Conservation (phyloP, 2,888 invertebrate genomes). For the Tholera decimalis region DNA sequence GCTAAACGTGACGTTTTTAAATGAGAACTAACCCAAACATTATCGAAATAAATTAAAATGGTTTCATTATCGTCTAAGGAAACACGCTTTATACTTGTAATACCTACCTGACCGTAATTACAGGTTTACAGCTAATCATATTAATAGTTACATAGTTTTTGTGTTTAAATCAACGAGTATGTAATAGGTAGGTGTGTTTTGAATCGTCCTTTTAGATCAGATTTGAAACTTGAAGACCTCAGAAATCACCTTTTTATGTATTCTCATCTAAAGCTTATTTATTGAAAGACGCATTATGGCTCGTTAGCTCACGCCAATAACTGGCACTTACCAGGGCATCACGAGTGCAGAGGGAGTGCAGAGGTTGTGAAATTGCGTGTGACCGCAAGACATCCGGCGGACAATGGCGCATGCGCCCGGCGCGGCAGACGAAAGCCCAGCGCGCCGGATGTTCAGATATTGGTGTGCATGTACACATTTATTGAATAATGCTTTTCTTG, state of each 20-base stretch:
- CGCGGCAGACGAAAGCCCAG: constrained; percentile 79
- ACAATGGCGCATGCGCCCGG: constrained; percentile 81
- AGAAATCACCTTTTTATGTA: constrained; percentile 39
- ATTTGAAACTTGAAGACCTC: constrained; percentile 57
- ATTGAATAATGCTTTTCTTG: constrained; percentile 71
- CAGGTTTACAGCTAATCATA: constrained; percentile 62
- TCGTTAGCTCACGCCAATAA: constrained; percentile 61
- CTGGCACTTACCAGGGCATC: constrained; percentile 77
- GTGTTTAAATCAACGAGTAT: constrained; percentile 59
- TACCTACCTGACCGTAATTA: constrained; percentile 63
- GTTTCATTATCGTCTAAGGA: constrained; percentile 49
- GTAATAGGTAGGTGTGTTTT: constrained; percentile 63
- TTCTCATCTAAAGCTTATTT: constrained; percentile 19
- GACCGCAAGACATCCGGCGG: constrained; percentile 91
- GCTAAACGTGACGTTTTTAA: constrained; percentile 59
- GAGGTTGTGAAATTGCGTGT: constrained; percentile 90
- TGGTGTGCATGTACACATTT: constrained; percentile 79
- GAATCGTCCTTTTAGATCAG: constrained; percentile 64
- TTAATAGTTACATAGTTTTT: constrained; percentile 66
- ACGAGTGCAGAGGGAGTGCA: constrained; percentile 77
- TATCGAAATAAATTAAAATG: constrained; percentile 53
- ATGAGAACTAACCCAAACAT: constrained; percentile 39
- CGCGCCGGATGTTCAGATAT: constrained; percentile 86
- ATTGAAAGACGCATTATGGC: constrained; percentile 37
- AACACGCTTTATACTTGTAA: constrained; percentile 41